Percentiles rank a stretch among this genome's conserved stretches.
phyloP scores from a whole-genome alignment of 2,113 vertebrate genomes.

The Cnemophilus loriae region DNA sequence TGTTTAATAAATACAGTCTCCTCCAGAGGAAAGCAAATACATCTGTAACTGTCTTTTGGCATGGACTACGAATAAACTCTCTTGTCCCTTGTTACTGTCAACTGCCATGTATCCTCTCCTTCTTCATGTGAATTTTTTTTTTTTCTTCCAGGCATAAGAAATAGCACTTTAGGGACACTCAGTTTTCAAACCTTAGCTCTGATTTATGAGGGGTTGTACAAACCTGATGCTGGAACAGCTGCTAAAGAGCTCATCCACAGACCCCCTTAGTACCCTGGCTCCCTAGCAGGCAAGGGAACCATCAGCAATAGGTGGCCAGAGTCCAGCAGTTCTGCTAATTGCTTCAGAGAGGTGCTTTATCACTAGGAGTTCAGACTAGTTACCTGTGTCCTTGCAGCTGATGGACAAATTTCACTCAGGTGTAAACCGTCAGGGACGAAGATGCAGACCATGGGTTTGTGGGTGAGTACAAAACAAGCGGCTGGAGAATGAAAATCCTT shows the following conservation, averaged over 20 bases:
- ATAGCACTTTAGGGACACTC: background rate
- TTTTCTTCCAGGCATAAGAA: background rate
- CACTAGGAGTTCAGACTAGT: background rate
- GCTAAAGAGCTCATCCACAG: background rate
- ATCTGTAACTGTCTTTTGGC: background rate
- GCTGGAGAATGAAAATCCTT: background rate
- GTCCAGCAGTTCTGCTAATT: background rate
- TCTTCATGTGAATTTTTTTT: background rate
- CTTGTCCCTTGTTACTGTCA: background rate
- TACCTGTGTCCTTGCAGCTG: background rate
- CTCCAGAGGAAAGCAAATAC: background rate
- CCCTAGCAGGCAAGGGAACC: background rate
- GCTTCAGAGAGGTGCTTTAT: background rate
- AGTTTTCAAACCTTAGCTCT: background rate
- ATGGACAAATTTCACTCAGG: background rate
- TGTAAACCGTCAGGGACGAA: background rate
- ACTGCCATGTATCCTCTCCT: background rate
- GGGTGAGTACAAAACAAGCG: background rate
- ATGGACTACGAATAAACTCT: background rate
- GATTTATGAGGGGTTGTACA: background rate
- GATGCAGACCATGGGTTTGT: background rate
- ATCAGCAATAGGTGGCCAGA: background rate
- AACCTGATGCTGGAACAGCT: background rate
- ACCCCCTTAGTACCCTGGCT: background rate
- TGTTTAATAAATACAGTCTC: background rate